Evolutionary conservation across 2,888 invertebrate species (phyloP), one percentile per base, ranked within the genome.

Genomic region (Heliconius sara): DNA sequence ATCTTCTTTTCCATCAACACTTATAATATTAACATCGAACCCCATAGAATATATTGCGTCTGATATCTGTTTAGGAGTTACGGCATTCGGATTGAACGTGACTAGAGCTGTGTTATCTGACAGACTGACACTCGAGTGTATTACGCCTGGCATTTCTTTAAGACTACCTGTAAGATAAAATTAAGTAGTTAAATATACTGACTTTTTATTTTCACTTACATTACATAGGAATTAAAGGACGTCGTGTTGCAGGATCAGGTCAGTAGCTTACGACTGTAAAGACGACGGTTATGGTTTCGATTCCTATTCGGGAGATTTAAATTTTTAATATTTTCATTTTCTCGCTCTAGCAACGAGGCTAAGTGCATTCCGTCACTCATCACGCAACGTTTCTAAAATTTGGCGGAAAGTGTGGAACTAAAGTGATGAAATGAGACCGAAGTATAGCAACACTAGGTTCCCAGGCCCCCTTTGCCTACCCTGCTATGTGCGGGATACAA

Each of bases 11-110:
- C 77, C 89, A 52, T 89, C 87, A 0, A 88, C 87, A 2, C 84
- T 85, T 0, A 89, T 78, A 7, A 92, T 83, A 0, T 84, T 77
- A 0, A 97, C 97, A 76, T 97, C 97, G 88, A 98, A 98, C 0
- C 98, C 98, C 96, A 98, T 97, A 82, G 97, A 97, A 85, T 97
- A 96, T 66, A 98, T 97, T 78, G 95, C 95, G 79, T 96, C 96
- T 0, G 96, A 96, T 77, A 98, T 95, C 82, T 96, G 92, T 13
- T 93, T 92, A 0, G 97, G 93, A 6, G 95, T 94, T 12, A 96
- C 87, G 22, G 94, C 86, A 13, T 72, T 91, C 0, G 94, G 90
- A 81, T 95, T 90, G 89, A 96, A 97, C 25, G 95, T 93, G 39
- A 98, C 96, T 6, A 90, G 93, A 0, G 97, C 98, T 80, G 96